Conservation (phyloP, 2,888 invertebrate genomes). For the Thelaira solivaga region DNA sequence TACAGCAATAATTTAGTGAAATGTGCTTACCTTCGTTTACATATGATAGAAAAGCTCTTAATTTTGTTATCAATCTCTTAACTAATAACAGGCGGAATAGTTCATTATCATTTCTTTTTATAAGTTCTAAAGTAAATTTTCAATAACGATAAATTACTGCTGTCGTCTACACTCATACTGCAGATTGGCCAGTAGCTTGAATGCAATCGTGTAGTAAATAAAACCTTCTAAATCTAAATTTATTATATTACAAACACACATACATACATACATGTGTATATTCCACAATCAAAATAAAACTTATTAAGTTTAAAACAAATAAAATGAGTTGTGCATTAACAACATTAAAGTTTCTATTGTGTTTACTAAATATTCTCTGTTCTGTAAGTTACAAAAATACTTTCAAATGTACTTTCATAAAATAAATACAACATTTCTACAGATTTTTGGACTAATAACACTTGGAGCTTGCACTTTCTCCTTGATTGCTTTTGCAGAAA, state of each 20-base stretch:
- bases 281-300: no score
- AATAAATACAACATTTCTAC: neutral
- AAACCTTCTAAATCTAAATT: no score
- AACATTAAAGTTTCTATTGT: conserved; percentile 69
- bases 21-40: no score
- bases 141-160: neutral
- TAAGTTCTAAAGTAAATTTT: conserved; percentile 1
- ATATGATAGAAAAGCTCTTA: no score
- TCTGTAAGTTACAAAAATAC: conserved; percentile 67
- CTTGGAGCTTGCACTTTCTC: conserved; percentile 69
- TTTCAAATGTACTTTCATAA: neutral
- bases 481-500: conserved; percentile 64
- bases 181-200: conserved; percentile 10
- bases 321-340: conserved; percentile 70
- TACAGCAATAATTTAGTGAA: no score
- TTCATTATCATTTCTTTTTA: conserved; percentile 7
- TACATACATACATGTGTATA: no score
- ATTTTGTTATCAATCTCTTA: no score
- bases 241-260: no score
- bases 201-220: conserved; percentile 5
- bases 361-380: conserved; percentile 71
- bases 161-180: no score
- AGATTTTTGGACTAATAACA: conserved; percentile 68
- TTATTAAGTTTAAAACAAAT: neutral
- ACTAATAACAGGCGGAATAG: conserved; percentile 1